phyloP scores from a whole-genome alignment of 2,797 vertebrate genomes.

The Anableps anableps region DNA sequence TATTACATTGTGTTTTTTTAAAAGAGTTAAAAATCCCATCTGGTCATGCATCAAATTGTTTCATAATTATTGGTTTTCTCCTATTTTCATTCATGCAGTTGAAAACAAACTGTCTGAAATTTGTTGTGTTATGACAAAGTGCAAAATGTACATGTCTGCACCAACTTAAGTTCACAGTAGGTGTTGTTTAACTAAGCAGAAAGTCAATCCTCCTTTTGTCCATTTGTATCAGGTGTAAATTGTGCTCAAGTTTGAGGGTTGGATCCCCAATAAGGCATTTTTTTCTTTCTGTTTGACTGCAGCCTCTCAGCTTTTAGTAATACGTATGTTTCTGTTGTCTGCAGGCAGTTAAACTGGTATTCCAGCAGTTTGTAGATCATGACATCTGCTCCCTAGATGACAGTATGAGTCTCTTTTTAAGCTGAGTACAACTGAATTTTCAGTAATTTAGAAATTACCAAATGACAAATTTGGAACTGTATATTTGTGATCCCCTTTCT shows the following conservation, averaged over 20 bases:
- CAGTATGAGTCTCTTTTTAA: not conserved
- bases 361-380: not conserved
- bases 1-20: not conserved
- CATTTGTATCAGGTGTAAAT: not conserved
- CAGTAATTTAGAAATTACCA: not conserved
- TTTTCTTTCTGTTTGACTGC: not conserved
- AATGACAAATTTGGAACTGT: not conserved
- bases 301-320: not conserved
- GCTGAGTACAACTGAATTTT: not conserved
- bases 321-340: not conserved
- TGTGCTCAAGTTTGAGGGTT: not conserved
- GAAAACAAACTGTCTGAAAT: not conserved
- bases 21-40: not conserved
- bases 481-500: not conserved
- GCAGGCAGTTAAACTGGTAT: not conserved
- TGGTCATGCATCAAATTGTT: not conserved
- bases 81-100: not conserved
- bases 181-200: not conserved
- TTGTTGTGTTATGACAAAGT: no score
- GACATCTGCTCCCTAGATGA: not conserved
- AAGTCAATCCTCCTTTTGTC: not conserved
- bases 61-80: not conserved
- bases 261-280: not conserved
- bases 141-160: not conserved
- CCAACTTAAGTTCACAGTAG: not conserved